These are phyloP conservation scores for Drosophila multiciliata DNA, from an alignment of 2,888 invertebrate genomes.

Conservation along the genomic window DNA sequence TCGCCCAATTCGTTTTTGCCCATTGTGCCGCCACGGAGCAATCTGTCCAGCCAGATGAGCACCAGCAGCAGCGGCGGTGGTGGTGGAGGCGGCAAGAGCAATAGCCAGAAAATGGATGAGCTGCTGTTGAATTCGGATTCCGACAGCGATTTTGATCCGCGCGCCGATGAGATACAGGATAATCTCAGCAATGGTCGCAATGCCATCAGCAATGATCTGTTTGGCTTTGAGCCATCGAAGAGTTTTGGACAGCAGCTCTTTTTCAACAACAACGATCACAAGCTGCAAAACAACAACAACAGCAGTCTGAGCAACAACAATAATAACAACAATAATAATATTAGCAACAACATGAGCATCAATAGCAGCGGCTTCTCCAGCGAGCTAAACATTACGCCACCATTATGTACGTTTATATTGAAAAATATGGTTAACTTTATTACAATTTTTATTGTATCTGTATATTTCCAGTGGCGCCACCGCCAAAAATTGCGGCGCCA, in stretches of 20 bases:
- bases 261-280: conserved; percentile 84
- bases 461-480: conserved; percentile 91
- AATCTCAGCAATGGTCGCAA: conserved; percentile 79
- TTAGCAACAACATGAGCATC: conserved; percentile 71
- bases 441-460: not conserved
- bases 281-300: conserved; percentile 72
- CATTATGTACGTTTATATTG: conserved; percentile 88
- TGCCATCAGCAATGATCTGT: conserved; percentile 83
- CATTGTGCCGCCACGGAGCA: conserved; percentile 84
- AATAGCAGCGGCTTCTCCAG: conserved; percentile 83
- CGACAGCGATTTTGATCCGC: conserved; percentile 95
- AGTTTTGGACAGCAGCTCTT: conserved; percentile 85
- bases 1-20: conserved; percentile 83
- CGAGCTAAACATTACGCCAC: conserved; percentile 86
- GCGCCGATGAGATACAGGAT: conserved; percentile 89
- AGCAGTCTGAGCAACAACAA: conserved; percentile 69
- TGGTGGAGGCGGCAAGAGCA: conserved; percentile 85
- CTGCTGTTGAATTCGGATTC: conserved; percentile 91
- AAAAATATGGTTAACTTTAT: not conserved
- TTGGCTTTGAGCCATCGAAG: conserved; percentile 85
- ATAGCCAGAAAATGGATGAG: conserved; percentile 92
- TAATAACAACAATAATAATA: conserved; percentile 75
- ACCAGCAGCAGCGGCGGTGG: conserved; percentile 85
- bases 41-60: conserved; percentile 86
- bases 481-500: conserved; percentile 91